Percentiles rank a stretch among this genome's conserved stretches.
These are phyloP conservation scores for Andrena dorsata DNA, from an alignment of 2,888 invertebrate genomes.

Conservation along the genomic window DNA sequence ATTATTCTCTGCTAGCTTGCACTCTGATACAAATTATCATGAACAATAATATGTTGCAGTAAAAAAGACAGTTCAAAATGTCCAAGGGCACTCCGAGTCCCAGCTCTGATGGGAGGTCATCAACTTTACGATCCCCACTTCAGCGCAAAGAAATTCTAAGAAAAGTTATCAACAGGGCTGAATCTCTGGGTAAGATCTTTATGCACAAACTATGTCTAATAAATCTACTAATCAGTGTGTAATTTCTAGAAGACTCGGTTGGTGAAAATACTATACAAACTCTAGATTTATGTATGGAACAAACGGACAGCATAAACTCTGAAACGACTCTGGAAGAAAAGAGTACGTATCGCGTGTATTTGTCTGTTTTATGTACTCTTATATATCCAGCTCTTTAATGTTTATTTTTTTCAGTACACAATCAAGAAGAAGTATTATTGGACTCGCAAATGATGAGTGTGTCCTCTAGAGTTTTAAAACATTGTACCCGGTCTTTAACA, in stretches of 20 bases:
- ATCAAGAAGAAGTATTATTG: conserved; percentile 79
- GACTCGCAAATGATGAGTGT: conserved; percentile 81
- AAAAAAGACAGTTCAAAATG: conserved; percentile 29
- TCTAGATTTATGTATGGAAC: conserved; percentile 73
- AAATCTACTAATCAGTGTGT: not conserved
- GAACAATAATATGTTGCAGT: not conserved
- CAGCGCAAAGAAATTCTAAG: conserved; percentile 73
- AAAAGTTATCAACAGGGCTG: conserved; percentile 24
- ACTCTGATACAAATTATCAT: not conserved
- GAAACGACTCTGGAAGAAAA: conserved; percentile 77
- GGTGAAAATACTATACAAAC: conserved; percentile 66
- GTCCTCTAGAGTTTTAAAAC: conserved; percentile 78
- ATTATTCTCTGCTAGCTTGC: not conserved
- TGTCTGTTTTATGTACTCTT: conserved; percentile 6
- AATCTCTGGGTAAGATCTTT: conserved; percentile 72
- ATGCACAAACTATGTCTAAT: not conserved
- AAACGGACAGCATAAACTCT: conserved; percentile 74
- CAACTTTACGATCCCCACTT: conserved; percentile 62
- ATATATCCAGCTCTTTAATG: not conserved
- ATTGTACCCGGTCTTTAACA: conserved; percentile 74
- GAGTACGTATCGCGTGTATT: conserved; percentile 64
- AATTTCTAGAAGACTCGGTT: conserved; percentile 74
- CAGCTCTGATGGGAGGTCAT: not conserved
- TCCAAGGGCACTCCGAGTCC: not conserved
- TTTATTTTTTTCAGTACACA: conserved; percentile 63